Conservation (phyloP, 2,113 vertebrate species). For the Micromys minutus region DNA sequence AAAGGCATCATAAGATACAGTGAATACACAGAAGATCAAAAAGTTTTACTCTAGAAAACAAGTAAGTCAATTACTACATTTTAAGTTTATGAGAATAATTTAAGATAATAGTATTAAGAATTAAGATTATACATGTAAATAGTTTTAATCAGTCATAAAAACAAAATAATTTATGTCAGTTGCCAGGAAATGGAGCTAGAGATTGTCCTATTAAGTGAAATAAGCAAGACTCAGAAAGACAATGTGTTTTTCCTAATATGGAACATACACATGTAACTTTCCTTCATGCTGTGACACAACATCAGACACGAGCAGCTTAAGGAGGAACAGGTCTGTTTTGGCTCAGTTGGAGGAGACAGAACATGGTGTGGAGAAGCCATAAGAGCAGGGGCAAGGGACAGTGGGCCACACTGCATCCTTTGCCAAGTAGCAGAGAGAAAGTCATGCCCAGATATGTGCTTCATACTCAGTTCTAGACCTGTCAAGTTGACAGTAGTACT, state of each 20-base stretch:
- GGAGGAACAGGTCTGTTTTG: neutral
- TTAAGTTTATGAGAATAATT: slow-evolving; percentile 35
- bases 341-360: neutral
- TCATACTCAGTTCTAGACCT: neutral
- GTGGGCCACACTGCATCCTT: too few species aligned
- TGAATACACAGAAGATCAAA: slow-evolving; percentile 2
- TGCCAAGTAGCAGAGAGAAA: neutral
- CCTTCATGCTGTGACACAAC: neutral
- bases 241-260: neutral
- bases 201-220: neutral
- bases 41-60: neutral
- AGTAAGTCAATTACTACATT: slow-evolving; percentile 13
- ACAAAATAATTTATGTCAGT: neutral
- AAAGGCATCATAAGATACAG: neutral
- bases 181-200: neutral
- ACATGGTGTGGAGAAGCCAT: neutral
- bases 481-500: neutral
- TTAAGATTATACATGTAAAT: neutral
- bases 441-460: neutral
- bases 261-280: neutral
- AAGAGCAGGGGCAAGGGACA: neutral
- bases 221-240: neutral
- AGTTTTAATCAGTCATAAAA: neutral
- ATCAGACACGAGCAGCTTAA: neutral
- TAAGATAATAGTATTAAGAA: slow-evolving; percentile 9